phyloP scores from a whole-genome alignment of 37 sponge, comb jelly and placozoan genomes.

The Aplysina aerophoba region DNA sequence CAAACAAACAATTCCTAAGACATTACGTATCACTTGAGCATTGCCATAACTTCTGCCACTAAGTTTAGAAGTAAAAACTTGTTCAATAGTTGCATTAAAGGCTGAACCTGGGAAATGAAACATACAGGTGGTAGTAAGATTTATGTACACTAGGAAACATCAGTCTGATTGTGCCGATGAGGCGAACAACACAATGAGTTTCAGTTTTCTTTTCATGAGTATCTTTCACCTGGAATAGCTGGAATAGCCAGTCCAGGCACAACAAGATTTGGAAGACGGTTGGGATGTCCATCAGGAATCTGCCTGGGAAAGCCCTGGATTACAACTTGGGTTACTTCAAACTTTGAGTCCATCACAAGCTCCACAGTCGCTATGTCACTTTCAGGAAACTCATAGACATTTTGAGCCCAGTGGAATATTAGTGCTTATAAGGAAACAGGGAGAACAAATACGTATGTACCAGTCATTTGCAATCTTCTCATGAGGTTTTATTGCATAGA shows the following conservation, averaged over 20 bases:
- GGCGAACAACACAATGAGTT: no score
- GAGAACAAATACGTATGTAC: background rate
- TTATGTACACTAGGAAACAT: no score
- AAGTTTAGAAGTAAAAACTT: no score
- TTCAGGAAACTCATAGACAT: background rate
- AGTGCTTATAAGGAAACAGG: background rate
- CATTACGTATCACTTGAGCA: no score
- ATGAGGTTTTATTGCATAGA: background rate
- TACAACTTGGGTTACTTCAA: background rate
- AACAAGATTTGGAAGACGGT: background rate
- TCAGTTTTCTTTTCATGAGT: background rate
- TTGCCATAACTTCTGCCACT: no score
- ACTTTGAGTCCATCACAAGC: background rate
- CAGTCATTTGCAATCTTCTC: no score
- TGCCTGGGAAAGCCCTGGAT: background rate
- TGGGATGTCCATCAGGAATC: background rate
- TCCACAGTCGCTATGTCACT: background rate
- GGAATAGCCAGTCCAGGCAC: background rate
- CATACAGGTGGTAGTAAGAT: no score
- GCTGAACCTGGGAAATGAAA: no score
- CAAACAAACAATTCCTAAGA: no score
- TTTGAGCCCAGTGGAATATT: background rate
- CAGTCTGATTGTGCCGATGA: no score
- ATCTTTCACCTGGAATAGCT: background rate
- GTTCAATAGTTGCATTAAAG: no score